These are phyloP conservation scores for Leptinotarsa texana DNA, from an alignment of 1,140 invertebrate genomes.

Conservation along the genomic window DNA sequence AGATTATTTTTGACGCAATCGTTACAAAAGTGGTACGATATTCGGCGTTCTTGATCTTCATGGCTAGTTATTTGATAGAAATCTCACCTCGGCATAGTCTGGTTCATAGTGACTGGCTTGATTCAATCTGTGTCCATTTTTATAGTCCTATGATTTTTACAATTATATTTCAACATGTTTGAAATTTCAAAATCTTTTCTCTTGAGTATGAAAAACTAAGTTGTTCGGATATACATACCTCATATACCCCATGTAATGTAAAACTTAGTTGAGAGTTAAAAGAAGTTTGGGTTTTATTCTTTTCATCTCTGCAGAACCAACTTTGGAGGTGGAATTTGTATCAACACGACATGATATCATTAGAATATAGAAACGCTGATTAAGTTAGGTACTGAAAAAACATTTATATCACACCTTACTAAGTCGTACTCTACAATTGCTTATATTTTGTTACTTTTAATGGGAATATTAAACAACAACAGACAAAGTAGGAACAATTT, in stretches of 20 bases:
- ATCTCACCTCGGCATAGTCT: not conserved
- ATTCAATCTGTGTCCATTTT: too few species aligned
- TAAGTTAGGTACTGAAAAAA: conserved; percentile 25
- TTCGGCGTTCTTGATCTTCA: conserved; percentile 33
- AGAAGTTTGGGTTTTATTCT: too few species aligned
- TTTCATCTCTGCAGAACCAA: too few species aligned
- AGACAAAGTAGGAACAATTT: conserved; percentile 42
- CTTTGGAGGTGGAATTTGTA: not conserved
- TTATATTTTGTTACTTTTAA: conserved; percentile 42
- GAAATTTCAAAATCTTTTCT: too few species aligned
- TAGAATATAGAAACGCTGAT: conserved; percentile 19
- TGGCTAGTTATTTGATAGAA: not conserved
- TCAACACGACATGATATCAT: conserved; percentile 3
- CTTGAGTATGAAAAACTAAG: too few species aligned
- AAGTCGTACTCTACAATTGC: conserved; percentile 49
- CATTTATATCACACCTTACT: conserved; percentile 49
- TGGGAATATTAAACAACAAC: conserved; percentile 34
- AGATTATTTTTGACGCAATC: conserved; percentile 40
- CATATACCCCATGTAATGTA: too few species aligned
- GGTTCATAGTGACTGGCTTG: too few species aligned
- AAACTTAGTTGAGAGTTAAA: too few species aligned
- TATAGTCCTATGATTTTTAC: too few species aligned
- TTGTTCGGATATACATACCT: too few species aligned
- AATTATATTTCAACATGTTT: too few species aligned
- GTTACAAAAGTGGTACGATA: conserved; percentile 34